phyloP scores from a whole-genome alignment of 2,797 vertebrate genomes.

The Periparus ater region DNA sequence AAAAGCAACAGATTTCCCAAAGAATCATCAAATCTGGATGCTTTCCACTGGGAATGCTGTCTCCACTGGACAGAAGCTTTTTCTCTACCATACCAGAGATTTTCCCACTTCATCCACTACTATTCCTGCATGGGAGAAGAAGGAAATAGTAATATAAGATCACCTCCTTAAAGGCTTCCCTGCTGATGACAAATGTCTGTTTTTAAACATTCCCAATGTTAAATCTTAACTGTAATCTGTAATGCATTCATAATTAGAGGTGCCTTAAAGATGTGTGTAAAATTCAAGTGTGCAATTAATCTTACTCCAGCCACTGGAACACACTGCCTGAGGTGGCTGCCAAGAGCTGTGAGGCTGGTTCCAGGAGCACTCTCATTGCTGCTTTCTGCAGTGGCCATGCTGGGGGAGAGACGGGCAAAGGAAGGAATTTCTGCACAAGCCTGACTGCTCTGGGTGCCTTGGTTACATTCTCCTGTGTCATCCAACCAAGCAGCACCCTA shows the following conservation, averaged over 20 bases:
- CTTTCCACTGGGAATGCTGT: not conserved
- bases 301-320: not conserved
- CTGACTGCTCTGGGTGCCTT: not conserved
- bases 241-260: not conserved
- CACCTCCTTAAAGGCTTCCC: not conserved
- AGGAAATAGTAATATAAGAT: not conserved
- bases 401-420: not conserved
- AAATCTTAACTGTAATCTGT: not conserved
- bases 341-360: not conserved
- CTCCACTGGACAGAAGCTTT: not conserved
- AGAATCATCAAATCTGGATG: not conserved
- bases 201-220: not conserved
- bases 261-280: not conserved
- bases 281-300: not conserved
- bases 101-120: not conserved
- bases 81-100: not conserved
- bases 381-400: not conserved
- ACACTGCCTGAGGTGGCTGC: not conserved
- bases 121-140: not conserved
- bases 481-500: not conserved
- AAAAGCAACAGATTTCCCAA: not conserved
- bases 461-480: not conserved
- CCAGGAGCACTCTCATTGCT: not conserved
- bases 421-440: not conserved
- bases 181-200: not conserved